These are phyloP conservation scores for Ophion slaviceki DNA, from an alignment of 2,888 invertebrate genomes.

Conservation along the genomic window DNA sequence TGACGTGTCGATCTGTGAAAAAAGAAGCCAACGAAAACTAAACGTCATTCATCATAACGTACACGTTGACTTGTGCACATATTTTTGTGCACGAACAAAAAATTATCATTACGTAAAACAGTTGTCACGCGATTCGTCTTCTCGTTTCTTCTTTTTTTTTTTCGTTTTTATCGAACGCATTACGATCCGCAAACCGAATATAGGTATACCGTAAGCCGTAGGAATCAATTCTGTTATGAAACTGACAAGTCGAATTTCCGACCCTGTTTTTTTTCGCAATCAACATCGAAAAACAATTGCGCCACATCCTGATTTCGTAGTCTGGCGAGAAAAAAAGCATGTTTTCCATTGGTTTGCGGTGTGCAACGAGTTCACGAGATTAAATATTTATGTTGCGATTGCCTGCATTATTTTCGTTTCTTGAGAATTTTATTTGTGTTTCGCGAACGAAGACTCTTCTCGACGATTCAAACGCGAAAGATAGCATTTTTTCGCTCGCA, in stretches of 20 bases:
- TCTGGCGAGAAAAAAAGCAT: background rate
- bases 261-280: background rate
- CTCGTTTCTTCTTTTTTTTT: background rate
- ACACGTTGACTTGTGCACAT: background rate
- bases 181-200: no score
- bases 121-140: background rate
- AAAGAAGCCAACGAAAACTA: background rate
- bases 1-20: background rate
- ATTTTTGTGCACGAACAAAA: background rate
- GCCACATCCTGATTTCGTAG: background rate
- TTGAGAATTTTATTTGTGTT: no score
- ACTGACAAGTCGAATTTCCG: background rate
- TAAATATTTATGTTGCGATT: conserved; percentile 3
- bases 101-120: background rate
- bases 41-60: background rate
- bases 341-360: background rate
- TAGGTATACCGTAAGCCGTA: background rate
- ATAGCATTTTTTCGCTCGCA: background rate
- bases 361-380: background rate
- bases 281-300: background rate
- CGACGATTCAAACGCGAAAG: no score
- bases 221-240: background rate
- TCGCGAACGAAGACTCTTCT: no score
- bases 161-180: background rate
- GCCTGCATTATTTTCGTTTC: background rate